Conservation (phyloP, 2,888 invertebrate genomes). For the Dichetophora obliterata region DNA sequence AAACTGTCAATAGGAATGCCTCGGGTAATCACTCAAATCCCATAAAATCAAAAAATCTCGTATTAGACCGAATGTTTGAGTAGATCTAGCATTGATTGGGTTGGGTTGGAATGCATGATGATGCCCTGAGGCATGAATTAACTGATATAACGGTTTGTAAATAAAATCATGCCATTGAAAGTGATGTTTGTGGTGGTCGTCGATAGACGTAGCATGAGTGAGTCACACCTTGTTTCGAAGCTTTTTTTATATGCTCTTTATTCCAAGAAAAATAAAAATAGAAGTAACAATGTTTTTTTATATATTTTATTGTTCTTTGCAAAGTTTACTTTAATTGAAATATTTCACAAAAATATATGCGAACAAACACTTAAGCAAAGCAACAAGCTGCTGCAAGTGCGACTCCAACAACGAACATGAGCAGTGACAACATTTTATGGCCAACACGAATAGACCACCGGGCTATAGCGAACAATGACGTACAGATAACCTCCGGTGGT, state of each 20-base stretch:
- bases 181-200: neutral
- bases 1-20: constrained; percentile 58
- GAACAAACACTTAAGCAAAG: neutral
- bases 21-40: constrained; percentile 58
- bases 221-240: neutral
- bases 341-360: too few species aligned
- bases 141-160: neutral
- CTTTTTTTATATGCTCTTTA: neutral
- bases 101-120: neutral
- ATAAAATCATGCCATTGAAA: neutral
- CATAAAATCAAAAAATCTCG: constrained; percentile 19
- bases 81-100: too few species aligned
- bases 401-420: constrained; percentile 32
- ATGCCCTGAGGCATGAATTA: neutral
- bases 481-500: constrained; percentile 21
- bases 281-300: too few species aligned
- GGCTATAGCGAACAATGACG: neutral
- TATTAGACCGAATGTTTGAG: neutral
- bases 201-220: neutral
- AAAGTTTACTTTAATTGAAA: too few species aligned
- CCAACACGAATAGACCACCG: constrained; percentile 38
- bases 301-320: too few species aligned
- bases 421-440: constrained; percentile 35
- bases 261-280: too few species aligned
- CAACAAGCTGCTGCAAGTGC: constrained; percentile 14